phyloP scores from a whole-genome alignment of 1,140 invertebrate genomes.

The Aleiodes sp. region DNA sequence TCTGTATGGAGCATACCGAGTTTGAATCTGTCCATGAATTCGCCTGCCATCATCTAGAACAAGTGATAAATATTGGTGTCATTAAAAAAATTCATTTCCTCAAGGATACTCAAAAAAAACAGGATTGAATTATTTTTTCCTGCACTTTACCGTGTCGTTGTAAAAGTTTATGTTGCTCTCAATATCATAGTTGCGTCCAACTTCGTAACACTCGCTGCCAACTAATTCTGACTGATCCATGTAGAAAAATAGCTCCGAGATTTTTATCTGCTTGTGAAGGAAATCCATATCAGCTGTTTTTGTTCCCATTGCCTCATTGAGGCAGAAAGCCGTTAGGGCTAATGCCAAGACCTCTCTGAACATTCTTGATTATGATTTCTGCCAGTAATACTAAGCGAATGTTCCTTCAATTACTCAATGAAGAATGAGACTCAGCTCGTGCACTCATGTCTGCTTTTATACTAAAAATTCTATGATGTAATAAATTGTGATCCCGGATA shows the following conservation, averaged over 20 bases:
- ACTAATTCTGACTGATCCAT: slow-evolving; percentile 67
- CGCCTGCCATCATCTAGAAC: slow-evolving; percentile 69
- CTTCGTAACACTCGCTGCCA: slow-evolving; percentile 62
- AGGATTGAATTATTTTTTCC: too few relatives aligned
- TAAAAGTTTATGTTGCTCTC: slow-evolving; percentile 65
- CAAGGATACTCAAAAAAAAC: too few relatives aligned
- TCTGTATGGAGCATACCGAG: slow-evolving; percentile 61
- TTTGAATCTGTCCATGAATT: slow-evolving; percentile 64
- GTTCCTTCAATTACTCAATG: slow-evolving; percentile 40
- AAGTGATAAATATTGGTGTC: too few relatives aligned
- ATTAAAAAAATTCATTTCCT: too few relatives aligned
- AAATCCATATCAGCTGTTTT: slow-evolving; percentile 65
- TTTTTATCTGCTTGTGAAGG: slow-evolving; percentile 69
- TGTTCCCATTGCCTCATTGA: slow-evolving; percentile 42
- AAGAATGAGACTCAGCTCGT: slow-evolving; percentile 41
- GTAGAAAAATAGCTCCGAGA: slow-evolving; percentile 72
- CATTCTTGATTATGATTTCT: slow-evolving; percentile 38
- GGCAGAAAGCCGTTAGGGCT: slow-evolving; percentile 48
- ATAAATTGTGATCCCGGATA: slow-evolving; percentile 42
- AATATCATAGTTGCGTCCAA: slow-evolving; percentile 68
- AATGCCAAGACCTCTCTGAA: slow-evolving; percentile 49
- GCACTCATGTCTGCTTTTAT: slow-evolving; percentile 43
- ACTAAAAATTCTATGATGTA: slow-evolving; percentile 41
- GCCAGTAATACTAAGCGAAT: slow-evolving; percentile 32
- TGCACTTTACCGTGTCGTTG: slow-evolving; percentile 52